phyloP scores from a whole-genome alignment of 1,140 invertebrate genomes.

The Helicoverpa zea region DNA sequence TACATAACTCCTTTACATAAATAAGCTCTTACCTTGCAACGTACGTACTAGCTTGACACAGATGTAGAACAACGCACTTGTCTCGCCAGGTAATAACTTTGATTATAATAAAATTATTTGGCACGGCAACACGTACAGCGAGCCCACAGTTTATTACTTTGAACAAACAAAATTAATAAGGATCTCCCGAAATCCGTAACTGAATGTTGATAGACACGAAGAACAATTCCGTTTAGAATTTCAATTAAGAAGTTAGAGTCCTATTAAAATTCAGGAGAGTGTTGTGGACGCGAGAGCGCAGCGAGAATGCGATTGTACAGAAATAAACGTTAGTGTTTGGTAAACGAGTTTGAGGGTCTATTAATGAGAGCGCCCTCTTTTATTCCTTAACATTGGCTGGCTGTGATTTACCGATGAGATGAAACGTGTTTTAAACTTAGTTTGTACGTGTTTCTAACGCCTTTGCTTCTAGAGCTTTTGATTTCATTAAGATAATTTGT shows the following conservation, averaged over 20 bases:
- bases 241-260: constrained; percentile 68
- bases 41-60: constrained; percentile 13
- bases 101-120: constrained; percentile 43
- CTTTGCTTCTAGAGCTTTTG: constrained; percentile 2
- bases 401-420: constrained; percentile 38
- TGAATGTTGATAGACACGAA: constrained; percentile 65
- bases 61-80: constrained; percentile 30
- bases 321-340: constrained; percentile 56
- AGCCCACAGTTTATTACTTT: constrained; percentile 49
- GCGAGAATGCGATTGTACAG: constrained; percentile 57
- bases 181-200: constrained; percentile 57
- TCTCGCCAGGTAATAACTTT: constrained; percentile 31
- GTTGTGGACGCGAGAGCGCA: constrained; percentile 55
- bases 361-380: constrained; percentile 44
- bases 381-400: constrained; percentile 26
- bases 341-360: constrained; percentile 52
- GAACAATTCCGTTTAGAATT: constrained; percentile 67
- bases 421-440: constrained; percentile 24
- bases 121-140: constrained; percentile 27
- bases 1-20: constrained; percentile 39
- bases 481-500: constrained; percentile 2
- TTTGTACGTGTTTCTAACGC: constrained; percentile 34
- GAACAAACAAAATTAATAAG: constrained; percentile 59
- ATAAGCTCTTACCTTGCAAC: constrained; percentile 24
- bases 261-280: constrained; percentile 67